Evolutionary conservation across 2,113 vertebrate species (phyloP), one percentile per base, ranked within the genome.

Genomic region (Hippocampus barbouri): DNA sequence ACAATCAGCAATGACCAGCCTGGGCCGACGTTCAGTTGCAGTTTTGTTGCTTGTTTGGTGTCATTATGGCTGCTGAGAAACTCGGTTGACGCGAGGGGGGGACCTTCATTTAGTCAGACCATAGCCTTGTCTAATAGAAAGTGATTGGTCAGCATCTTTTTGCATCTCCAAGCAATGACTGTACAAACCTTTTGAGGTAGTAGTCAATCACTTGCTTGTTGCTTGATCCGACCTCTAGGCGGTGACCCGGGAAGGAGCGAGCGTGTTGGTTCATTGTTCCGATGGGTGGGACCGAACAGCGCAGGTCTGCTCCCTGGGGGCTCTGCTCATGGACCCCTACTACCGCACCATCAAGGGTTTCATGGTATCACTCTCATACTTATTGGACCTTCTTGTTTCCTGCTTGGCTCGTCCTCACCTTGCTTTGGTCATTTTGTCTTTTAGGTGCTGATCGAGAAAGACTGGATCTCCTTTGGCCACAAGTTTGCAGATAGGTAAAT

Each of bases 391-490:
- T 30, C 3, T 61, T 61, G 18, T n/a, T 54, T 73, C 8, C 72
- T n/a, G 27, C n/a, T 47, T 62, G 2, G 16, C 18, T 43, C 59
- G 15, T 54, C 47, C 43, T n/a, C 2, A 23, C 16, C 45, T 41
- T 34, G 11, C 73, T 76, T 66, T 56, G 53, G 53, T 56, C 1
- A 23, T 23, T 8, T 21, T 51, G 49, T 51, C 16, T 18, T 80
- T 45, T 72, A 99, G 97, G 96, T 98, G 71, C 93, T 99, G 88
- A 95, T 99, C 79, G 96, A 99, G 87, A 99, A 99, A 87, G 97
- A 99, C 84, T 99, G 97, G 97, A 96, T 99, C 86, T 95, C 97
- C 16, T 99, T 99, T 84, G 97, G 97, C 47, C 97, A 99, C 89
- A 99, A 99, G 84, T 99, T 97, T 93, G 94, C 96, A 75, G 96